Evolutionary conservation across 2,113 vertebrate genomes (phyloP).

Genomic region (Vidua chalybeata): DNA sequence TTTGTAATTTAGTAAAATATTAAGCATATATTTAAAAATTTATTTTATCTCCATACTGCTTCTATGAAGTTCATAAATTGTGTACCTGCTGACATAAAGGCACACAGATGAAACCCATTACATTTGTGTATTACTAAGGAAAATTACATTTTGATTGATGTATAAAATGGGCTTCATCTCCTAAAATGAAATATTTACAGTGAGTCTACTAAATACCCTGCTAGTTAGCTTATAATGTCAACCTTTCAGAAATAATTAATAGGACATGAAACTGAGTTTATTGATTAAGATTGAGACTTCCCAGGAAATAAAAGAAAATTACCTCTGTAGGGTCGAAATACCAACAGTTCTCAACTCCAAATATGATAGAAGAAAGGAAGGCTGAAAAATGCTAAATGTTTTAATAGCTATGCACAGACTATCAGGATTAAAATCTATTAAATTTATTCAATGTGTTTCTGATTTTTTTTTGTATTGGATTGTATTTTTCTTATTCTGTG

Average conservation of each 20-base stretch:
- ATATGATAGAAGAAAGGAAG: neutral
- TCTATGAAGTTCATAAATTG: constrained; percentile 25
- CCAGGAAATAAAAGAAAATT: neutral
- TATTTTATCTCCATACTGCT: neutral
- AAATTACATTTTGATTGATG: constrained; percentile 59
- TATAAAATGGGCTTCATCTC: constrained; percentile 20
- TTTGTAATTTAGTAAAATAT: constrained; percentile 24
- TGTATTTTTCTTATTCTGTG: neutral
- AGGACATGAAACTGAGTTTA: neutral
- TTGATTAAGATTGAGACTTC: constrained; percentile 13
- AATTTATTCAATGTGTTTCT: neutral
- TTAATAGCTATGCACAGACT: neutral
- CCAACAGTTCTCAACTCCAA: neutral
- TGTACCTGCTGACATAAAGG: neutral
- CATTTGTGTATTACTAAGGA: neutral
- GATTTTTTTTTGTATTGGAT: neutral
- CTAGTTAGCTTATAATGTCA: constrained; percentile 13
- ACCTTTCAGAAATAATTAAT: constrained; percentile 43
- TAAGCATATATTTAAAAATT: neutral
- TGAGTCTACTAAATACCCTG: neutral
- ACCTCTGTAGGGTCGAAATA: neutral
- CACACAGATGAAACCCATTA: constrained; percentile 36
- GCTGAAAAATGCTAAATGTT: neutral
- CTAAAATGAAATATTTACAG: constrained; percentile 33
- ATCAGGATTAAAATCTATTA: neutral